Evolutionary conservation across 2,797 vertebrate species (phyloP).

Genomic region (Notolabrus celidotus): DNA sequence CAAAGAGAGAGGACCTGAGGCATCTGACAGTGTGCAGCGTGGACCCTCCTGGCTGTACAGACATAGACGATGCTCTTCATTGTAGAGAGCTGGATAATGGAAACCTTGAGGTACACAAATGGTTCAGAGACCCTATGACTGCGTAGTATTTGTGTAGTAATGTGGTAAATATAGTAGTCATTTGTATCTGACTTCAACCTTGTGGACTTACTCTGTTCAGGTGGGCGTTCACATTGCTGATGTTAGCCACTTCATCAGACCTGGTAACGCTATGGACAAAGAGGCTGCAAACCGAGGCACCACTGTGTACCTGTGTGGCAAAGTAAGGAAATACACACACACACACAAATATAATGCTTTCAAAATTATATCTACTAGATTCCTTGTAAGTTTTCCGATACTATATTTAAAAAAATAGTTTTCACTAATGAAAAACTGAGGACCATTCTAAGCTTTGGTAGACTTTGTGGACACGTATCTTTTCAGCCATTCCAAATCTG

Average conservation of each 20-base stretch:
- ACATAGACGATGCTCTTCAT: conserved; percentile 97
- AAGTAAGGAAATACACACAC: conserved; percentile 77
- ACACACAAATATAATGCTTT: neutral
- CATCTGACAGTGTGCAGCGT: conserved; percentile 93
- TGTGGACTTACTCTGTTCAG: conserved; percentile 69
- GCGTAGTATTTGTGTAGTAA: neutral
- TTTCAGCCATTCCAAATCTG: neutral
- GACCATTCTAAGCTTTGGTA: neutral
- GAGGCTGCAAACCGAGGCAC: conserved; percentile 96
- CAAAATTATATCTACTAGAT: neutral
- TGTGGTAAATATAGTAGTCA: neutral
- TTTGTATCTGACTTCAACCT: neutral
- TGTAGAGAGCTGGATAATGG: conserved; percentile 91
- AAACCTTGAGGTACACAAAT: conserved; percentile 89
- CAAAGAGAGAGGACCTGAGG: conserved; percentile 89
- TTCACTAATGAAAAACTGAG: neutral
- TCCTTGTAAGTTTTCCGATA: neutral
- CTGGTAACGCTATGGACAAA: conserved; percentile 95
- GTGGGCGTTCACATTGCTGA: conserved; percentile 98
- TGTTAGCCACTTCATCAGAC: conserved; percentile 97
- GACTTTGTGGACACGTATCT: neutral
- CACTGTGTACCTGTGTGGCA: conserved; percentile 98
- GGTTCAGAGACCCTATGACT: neutral
- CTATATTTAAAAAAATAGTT: neutral
- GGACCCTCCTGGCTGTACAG: conserved; percentile 97